A percentile compares a stretch with the other conserved stretches of the same genome.
Conservation (phyloP, 64 coral and sea anemone genomes). For the Actinia tenebrosa region DNA sequence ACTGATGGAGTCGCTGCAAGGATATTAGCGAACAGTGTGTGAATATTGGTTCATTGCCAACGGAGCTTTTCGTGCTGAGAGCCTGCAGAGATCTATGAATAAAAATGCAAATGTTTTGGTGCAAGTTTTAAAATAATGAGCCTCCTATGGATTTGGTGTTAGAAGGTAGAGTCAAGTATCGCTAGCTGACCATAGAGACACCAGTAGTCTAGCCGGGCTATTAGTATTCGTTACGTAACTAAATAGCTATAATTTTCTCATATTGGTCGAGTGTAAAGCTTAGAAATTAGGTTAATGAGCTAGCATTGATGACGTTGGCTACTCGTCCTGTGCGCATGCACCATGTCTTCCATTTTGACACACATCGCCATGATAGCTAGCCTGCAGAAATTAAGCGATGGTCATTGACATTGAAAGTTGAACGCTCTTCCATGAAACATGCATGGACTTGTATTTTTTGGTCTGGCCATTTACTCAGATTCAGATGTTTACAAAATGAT, state of each 20-base stretch:
- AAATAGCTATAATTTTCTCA: background rate
- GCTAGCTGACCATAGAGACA: background rate
- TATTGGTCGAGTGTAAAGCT: background rate
- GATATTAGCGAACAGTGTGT: background rate
- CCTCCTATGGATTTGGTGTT: background rate
- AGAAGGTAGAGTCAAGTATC: background rate
- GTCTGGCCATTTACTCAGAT: no score
- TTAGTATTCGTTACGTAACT: background rate
- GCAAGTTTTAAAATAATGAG: background rate
- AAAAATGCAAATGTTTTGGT: background rate
- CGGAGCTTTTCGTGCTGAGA: background rate
- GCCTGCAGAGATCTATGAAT: background rate
- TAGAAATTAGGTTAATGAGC: background rate
- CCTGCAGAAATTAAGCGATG: no score
- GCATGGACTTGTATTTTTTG: no score
- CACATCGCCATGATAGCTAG: no score
- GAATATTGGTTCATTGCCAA: conserved; percentile 6
- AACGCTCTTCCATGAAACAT: no score
- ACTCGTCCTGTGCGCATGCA: background rate
- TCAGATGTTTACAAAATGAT: background rate
- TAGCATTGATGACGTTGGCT: background rate
- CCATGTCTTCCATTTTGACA: no score
- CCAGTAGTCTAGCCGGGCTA: background rate
- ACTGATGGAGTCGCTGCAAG: background rate
- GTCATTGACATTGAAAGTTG: background rate